These are phyloP conservation scores for Acanthopagrus latus DNA, from an alignment of 2,797 vertebrate genomes.

Conservation along the genomic window DNA sequence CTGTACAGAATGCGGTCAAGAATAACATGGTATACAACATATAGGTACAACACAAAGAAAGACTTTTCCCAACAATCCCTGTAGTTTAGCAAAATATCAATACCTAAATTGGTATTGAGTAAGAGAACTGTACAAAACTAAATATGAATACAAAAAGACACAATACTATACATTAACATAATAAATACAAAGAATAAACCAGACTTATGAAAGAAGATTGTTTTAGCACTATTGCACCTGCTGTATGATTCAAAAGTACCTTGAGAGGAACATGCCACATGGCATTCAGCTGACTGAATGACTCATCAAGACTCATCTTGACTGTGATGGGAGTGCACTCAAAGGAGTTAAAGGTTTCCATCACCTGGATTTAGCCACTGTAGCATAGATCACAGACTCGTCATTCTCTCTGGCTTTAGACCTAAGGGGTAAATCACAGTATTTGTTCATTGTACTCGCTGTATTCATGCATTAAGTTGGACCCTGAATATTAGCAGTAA, in stretches of 20 bases:
- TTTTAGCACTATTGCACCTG: not conserved
- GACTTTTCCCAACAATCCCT: not conserved
- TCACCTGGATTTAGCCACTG: constrained; percentile 35
- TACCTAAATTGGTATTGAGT: not conserved
- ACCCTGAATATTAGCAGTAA: not conserved
- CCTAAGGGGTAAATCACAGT: constrained; percentile 41
- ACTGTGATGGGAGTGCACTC: not conserved
- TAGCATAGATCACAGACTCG: constrained; percentile 57
- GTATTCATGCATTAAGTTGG: not conserved
- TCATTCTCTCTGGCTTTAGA: not conserved
- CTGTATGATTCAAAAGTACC: too few relatives aligned
- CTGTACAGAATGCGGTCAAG: constrained; percentile 1
- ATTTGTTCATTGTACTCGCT: not conserved
- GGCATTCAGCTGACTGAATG: not conserved
- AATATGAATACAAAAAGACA: not conserved
- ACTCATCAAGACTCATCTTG: not conserved
- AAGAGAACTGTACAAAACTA: not conserved
- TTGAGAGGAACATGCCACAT: too few relatives aligned
- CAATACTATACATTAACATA: not conserved
- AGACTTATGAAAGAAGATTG: not conserved
- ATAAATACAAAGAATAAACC: constrained; percentile 12
- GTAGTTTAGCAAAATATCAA: not conserved
- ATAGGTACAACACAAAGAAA: not conserved
- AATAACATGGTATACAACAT: not conserved
- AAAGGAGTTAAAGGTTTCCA: not conserved